Base-by-base conservation (phyloP, 2,888 invertebrate genomes). In the Argyra leucocephala region DNA sequence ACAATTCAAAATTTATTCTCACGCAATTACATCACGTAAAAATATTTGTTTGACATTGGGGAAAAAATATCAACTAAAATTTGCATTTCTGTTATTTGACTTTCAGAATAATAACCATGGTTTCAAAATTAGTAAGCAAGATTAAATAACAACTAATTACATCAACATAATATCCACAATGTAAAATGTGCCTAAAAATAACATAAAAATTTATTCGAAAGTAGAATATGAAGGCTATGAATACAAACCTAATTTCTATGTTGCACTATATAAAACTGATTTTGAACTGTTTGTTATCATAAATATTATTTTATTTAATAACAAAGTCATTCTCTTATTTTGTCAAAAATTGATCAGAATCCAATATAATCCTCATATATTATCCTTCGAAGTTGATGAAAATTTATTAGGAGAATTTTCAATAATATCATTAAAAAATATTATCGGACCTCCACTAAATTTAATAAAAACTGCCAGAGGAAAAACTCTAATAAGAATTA, bases 1-100 rank as follows among this genome's bases (percentile, higher is more conserved):
- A 59, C 64, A 69, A 21, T 67, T 69, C 21, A 73, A 73, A 67
- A 57, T 69, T 10, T 73, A 74, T 71, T 67, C 70, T 3, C 68
- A 71, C 63, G 69, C 67, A 9, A 73, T 70, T 24, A 70, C 69
- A n/a, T 72, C 72, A 2, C 64, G 73, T 9, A 72, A 71, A 69
- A 73, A 74, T 64, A 69, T 72, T 64, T 70, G 70, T 31, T 24
- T 73, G 12, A 71, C 70, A 3, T 68, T 73, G 64, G 64, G 71
- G 5, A 71, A 68, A 66, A 72, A 72, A 67, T 71, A 65, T 65
- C 67, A 70, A 62, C 63, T 72, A 22, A 70, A 71, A 70, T 70
- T 71, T 69, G 69, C 70, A 61, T 22, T 2, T 12, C 4, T 10
- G 7, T 4, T 31, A 31, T 31, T 31, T 31, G 22, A 37, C n/a